These are phyloP conservation scores for Muntiacus reevesi DNA, from an alignment of 2,113 vertebrate genomes.

Conservation along the genomic window DNA sequence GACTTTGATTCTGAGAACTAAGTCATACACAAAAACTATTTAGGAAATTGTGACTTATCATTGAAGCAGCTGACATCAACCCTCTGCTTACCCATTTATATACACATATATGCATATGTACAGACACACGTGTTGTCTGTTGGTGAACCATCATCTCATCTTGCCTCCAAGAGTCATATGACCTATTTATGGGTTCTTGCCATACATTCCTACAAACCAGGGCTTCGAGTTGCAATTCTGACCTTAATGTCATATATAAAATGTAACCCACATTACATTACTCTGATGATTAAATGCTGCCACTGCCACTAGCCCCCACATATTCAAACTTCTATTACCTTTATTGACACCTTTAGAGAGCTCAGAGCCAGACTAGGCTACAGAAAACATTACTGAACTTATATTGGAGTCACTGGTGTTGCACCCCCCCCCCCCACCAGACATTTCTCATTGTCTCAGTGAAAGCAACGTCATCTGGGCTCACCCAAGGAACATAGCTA, in stretches of 20 bases:
- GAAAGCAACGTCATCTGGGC: not conserved
- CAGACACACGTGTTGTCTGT: accelerated
- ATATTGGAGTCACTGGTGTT: not conserved
- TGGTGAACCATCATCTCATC: not conserved
- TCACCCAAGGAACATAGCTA: not conserved
- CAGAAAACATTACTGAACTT: not conserved
- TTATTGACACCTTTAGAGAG: not conserved
- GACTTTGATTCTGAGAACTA: not conserved
- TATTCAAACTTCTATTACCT: not conserved
- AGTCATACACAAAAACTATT: not conserved
- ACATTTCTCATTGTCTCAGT: not conserved
- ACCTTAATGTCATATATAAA: not conserved
- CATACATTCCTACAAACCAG: not conserved
- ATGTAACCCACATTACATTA: not conserved
- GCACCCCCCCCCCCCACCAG: not conserved
- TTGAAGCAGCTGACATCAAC: not conserved
- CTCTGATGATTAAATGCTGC: not conserved
- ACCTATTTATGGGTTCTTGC: not conserved
- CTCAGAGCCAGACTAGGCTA: not conserved
- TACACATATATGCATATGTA: not conserved
- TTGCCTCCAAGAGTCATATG: not conserved
- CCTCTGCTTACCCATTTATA: not conserved
- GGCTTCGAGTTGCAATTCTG: not conserved
- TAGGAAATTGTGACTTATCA: not conserved
- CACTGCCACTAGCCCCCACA: not conserved